phyloP scores from a whole-genome alignment of 2,113 vertebrate species.

The Austrofundulus limnaeus region DNA sequence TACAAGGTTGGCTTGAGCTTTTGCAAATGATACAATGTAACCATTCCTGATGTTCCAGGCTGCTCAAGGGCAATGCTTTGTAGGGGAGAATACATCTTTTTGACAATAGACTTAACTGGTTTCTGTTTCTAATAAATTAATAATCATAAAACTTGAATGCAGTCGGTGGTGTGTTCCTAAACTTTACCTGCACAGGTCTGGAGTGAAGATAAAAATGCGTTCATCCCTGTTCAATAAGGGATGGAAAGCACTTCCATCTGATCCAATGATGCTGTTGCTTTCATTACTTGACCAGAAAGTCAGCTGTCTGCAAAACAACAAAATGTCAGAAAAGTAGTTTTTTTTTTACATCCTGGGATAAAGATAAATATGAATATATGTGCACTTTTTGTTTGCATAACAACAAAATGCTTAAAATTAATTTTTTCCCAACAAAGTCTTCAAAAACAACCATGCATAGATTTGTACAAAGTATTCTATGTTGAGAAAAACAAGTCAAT shows the following conservation, averaged over 20 bases:
- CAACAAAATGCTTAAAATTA: neutral
- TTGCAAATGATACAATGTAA: too few relatives aligned
- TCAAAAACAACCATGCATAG: neutral
- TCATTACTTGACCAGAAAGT: slow-evolving; percentile 84
- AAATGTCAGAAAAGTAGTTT: neutral
- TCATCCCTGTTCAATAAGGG: slow-evolving; percentile 86
- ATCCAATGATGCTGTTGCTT: slow-evolving; percentile 94
- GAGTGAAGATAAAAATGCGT: slow-evolving; percentile 86
- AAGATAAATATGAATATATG: too few relatives aligned
- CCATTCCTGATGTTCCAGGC: too few relatives aligned
- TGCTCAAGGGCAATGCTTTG: too few relatives aligned
- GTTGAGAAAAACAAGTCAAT: neutral
- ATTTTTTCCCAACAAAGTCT: neutral
- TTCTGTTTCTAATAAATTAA: neutral
- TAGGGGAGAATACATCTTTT: too few relatives aligned
- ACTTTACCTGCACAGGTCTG: slow-evolving; percentile 93
- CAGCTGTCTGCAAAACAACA: slow-evolving; percentile 68
- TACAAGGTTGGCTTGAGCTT: too few relatives aligned
- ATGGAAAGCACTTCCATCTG: slow-evolving; percentile 92
- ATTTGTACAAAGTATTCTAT: neutral
- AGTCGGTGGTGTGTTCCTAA: neutral
- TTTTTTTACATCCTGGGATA: neutral
- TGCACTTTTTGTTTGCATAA: neutral
- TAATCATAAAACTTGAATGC: neutral
- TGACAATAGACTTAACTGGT: neutral